Conservation (phyloP, 2,113 vertebrate species). For the Silurus meridionalis region DNA sequence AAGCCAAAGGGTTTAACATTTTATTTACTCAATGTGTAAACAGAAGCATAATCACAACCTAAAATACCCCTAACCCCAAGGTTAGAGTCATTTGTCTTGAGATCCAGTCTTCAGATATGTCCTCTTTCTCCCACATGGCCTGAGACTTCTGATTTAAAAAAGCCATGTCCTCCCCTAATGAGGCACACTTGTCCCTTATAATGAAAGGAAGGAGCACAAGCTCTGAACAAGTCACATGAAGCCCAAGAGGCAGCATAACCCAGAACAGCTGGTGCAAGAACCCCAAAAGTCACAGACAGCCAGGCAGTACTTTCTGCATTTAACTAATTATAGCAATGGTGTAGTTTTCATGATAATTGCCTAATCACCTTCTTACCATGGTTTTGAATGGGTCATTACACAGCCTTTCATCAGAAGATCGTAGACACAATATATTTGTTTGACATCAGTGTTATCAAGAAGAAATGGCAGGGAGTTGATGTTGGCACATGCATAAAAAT, state of each 20-base stretch:
- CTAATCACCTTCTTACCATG: neutral
- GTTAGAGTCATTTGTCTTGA: neutral
- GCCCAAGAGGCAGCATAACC: neutral
- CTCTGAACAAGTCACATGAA: neutral
- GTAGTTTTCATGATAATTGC: neutral
- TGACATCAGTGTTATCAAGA: neutral
- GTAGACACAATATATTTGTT: neutral
- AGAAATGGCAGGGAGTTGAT: neutral
- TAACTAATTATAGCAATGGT: neutral
- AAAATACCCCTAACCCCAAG: slow-evolving; percentile 11
- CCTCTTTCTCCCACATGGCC: slow-evolving; percentile 4
- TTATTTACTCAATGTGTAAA: slow-evolving; percentile 17
- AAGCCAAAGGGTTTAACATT: neutral
- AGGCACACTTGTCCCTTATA: slow-evolving; percentile 20
- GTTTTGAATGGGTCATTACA: neutral
- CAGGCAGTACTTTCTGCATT: neutral
- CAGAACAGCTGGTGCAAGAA: neutral
- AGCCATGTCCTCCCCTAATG: slow-evolving; percentile 16
- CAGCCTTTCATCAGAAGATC: neutral
- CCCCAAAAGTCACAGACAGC: neutral
- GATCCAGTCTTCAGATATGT: slow-evolving; percentile 13
- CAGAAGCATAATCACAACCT: neutral
- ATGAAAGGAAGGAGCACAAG: neutral
- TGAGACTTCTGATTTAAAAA: slow-evolving; percentile 19
- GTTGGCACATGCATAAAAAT: neutral